A percentile compares a stretch with the other conserved stretches of the same genome.
Evolutionary conservation across 2,888 invertebrate genomes (phyloP).

Genomic region (Yponomeuta cagnagella): DNA sequence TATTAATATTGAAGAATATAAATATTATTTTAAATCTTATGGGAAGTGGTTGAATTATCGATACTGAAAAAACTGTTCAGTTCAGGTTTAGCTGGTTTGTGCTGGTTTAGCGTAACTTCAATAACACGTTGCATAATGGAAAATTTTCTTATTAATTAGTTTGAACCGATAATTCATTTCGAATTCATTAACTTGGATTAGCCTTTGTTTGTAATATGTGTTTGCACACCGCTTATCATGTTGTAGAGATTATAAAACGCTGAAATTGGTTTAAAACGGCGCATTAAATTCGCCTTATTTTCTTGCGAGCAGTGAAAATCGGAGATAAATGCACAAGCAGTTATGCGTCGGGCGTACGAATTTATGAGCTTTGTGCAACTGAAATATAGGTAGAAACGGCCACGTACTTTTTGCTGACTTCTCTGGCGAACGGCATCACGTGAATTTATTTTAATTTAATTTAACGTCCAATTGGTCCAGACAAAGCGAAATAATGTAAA

Average conservation of each 20-base stretch:
- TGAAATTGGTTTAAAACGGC: not conserved
- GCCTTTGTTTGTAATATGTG: no score
- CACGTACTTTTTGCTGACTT: not conserved
- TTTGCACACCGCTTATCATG: not conserved
- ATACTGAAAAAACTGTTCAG: no score
- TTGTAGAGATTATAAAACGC: not conserved
- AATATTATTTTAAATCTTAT: no score
- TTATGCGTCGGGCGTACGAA: conserved; percentile 1
- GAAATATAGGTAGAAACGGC: not conserved
- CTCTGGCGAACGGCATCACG: not conserved
- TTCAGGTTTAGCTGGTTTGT: no score
- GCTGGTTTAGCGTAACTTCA: no score
- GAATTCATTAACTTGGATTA: no score
- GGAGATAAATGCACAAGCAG: conserved; percentile 10
- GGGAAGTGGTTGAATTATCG: no score
- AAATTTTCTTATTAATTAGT: no score
- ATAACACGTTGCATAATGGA: no score
- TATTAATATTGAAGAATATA: no score
- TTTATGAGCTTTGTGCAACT: conserved; percentile 1
- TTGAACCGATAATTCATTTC: no score
- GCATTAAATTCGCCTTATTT: not conserved
- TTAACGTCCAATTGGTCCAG: not conserved
- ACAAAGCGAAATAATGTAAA: not conserved
- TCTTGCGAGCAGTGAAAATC: conserved; percentile 1
- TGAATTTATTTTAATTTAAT: not conserved